Evolutionary conservation across 2,797 vertebrate genomes (phyloP).

Genomic region (Phyllotis vaccarum): DNA sequence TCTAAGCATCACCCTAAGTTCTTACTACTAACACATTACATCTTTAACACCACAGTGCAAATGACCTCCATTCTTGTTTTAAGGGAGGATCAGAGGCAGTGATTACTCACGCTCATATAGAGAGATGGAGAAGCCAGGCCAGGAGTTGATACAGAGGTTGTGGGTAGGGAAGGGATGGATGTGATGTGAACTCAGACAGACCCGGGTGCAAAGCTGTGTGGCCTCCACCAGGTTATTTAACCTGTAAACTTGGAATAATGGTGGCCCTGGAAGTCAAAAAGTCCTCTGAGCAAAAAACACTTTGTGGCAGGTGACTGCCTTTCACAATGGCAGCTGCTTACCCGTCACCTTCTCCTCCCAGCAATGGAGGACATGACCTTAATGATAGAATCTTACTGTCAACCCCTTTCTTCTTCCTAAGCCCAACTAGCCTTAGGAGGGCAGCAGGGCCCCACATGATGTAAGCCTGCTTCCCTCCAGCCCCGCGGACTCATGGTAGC

Average conservation of each 20-base stretch:
- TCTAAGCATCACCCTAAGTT: not conserved
- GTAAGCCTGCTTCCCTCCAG: too few species aligned
- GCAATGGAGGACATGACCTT: not conserved
- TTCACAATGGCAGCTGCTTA: not conserved
- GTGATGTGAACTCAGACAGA: not conserved
- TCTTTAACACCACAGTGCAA: not conserved
- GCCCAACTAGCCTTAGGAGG: not conserved
- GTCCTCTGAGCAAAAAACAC: not conserved
- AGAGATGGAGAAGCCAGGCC: not conserved
- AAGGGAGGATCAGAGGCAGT: not conserved
- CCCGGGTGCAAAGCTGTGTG: not conserved
- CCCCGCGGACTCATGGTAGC: not conserved
- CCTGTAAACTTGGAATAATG: not conserved
- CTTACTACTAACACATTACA: not conserved
- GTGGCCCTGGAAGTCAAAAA: not conserved
- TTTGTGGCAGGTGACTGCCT: not conserved
- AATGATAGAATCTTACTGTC: not conserved
- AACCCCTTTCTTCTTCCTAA: not conserved
- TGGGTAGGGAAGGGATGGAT: not conserved
- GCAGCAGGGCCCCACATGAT: fast-evolving
- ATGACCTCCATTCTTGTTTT: not conserved
- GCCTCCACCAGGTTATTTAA: not conserved
- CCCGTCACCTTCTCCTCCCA: not conserved
- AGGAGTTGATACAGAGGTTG: too few species aligned
- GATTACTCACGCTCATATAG: not conserved